These are phyloP conservation scores for Synergus umbraculus DNA, from an alignment of 2,888 invertebrate genomes.

Conservation along the genomic window DNA sequence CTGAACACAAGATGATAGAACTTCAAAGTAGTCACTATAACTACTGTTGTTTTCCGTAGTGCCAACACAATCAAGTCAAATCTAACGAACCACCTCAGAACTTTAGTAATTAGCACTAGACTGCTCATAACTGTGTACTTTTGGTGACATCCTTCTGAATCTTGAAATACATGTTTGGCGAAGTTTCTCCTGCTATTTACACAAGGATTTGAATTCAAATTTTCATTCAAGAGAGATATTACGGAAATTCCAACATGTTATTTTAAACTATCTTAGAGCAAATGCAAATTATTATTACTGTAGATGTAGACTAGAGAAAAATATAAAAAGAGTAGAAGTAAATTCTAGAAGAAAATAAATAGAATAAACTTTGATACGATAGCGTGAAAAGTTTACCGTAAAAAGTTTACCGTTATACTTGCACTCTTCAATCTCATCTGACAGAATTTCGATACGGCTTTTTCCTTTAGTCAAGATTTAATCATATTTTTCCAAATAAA, in stretches of 20 bases:
- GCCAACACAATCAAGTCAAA: conserved; percentile 15
- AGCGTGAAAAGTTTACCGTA: conserved; percentile 19
- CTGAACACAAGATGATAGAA: conserved; percentile 15
- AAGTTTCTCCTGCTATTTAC: background rate
- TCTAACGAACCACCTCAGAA: conserved; percentile 12
- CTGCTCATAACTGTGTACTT: conserved; percentile 31
- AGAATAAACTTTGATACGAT: conserved; percentile 26
- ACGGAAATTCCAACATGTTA: background rate
- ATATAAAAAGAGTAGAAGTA: background rate
- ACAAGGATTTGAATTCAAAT: conserved; percentile 2
- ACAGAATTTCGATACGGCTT: conserved; percentile 29
- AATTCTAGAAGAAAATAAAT: background rate
- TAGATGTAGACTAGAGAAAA: background rate
- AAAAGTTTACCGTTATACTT: conserved; percentile 29
- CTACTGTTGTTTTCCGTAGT: conserved; percentile 32
- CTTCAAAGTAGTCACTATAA: conserved; percentile 23
- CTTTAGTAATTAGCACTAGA: conserved; percentile 32
- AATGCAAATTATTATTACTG: background rate
- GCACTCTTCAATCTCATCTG: conserved; percentile 10
- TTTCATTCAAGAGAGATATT: background rate
- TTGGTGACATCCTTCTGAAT: conserved; percentile 25
- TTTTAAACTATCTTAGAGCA: background rate
- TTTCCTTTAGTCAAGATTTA: conserved; percentile 16
- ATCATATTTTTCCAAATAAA: background rate
- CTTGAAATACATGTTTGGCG: conserved; percentile 24